Evolutionary conservation across 2,113 vertebrate species (phyloP).

Genomic region (Lipophrys pholis): DNA sequence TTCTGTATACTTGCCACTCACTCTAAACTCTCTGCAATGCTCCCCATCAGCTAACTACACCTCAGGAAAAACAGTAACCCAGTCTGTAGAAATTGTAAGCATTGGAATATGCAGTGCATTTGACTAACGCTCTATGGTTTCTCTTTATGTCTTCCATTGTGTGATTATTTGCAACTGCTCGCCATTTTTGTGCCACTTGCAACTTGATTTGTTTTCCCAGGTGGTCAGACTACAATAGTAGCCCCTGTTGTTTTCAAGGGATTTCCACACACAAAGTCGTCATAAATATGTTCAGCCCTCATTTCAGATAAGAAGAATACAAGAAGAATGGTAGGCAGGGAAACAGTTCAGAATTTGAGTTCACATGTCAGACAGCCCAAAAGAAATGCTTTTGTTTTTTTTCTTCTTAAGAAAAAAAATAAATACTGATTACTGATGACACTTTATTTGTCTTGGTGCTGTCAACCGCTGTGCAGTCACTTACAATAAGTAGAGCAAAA

Average conservation of each 20-base stretch:
- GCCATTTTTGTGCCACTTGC: background rate
- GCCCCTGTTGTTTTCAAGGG: conserved; percentile 15
- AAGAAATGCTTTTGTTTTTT: background rate
- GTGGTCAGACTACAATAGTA: background rate
- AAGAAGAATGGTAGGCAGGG: background rate
- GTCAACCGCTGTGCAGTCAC: background rate
- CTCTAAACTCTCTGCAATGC: background rate
- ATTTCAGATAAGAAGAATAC: conserved; percentile 4
- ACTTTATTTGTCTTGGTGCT: background rate
- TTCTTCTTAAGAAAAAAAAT: background rate
- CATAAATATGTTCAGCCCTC: conserved; percentile 48
- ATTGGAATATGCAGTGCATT: background rate
- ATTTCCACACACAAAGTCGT: conserved; percentile 47
- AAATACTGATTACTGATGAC: background rate
- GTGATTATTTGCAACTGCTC: background rate
- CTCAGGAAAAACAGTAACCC: background rate
- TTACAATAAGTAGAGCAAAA: background rate
- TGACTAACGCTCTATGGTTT: background rate
- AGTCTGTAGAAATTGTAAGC: background rate
- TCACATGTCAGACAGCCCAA: conserved; percentile 1
- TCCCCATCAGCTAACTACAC: conserved; percentile 1
- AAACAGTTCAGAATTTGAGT: conserved; percentile 32
- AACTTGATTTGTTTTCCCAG: conserved; percentile 17
- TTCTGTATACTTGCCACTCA: background rate
- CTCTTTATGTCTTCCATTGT: conserved; percentile 4